A percentile compares a stretch with the other conserved stretches of the same genome.
Evolutionary conservation across 2,888 invertebrate species (phyloP).

Genomic region (Lasius fuliginosus): DNA sequence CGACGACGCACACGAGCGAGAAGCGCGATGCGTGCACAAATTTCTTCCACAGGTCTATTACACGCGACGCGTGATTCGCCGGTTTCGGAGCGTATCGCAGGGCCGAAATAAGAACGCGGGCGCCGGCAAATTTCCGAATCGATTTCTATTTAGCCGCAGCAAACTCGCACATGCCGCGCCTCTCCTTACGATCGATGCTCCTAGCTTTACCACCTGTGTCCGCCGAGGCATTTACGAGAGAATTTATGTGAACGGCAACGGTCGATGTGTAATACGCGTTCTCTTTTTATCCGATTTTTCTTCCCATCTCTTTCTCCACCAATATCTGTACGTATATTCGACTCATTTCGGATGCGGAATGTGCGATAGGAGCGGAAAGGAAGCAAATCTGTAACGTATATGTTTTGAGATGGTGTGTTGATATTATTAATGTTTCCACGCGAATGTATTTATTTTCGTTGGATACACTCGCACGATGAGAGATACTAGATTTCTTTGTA

Average conservation of each 20-base stretch:
- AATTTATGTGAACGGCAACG: not conserved
- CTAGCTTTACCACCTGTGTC: not conserved
- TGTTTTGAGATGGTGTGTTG: not conserved
- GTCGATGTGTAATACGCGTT: too few species aligned
- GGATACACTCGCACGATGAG: not conserved
- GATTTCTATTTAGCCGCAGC: not conserved
- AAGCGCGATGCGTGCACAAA: constrained; percentile 75
- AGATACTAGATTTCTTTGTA: not conserved
- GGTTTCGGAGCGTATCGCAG: constrained; percentile 70
- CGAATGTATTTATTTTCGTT: not conserved
- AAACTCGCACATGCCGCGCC: not conserved
- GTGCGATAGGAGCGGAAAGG: not conserved
- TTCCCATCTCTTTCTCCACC: too few species aligned
- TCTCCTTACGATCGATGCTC: not conserved
- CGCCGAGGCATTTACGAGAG: not conserved
- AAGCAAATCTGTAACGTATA: not conserved
- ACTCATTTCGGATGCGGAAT: not conserved
- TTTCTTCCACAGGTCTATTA: constrained; percentile 72
- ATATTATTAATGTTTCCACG: not conserved
- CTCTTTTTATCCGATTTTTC: not conserved
- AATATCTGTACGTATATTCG: not conserved
- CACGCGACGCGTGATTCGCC: constrained; percentile 75
- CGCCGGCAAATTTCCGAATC: constrained; percentile 8
- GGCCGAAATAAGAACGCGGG: constrained; percentile 8
- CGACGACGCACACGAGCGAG: constrained; percentile 37